Evolutionary conservation across 2,888 invertebrate genomes (phyloP), one percentile per base, ranked within the genome.

Genomic region (Drosophila robusta): DNA sequence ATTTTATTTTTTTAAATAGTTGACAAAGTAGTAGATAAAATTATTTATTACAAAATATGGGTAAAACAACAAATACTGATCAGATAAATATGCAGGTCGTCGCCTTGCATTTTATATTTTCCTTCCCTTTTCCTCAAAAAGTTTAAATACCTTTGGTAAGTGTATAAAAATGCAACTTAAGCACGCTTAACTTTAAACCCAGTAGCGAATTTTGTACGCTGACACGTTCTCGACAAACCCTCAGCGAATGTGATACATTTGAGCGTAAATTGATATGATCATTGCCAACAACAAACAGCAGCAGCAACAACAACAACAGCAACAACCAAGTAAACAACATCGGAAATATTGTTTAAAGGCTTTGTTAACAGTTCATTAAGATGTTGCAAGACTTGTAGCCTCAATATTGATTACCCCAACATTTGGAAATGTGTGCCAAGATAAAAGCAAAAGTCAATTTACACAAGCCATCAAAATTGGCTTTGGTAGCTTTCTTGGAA

Each of bases 401-500:
- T 39, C 60, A 39, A 18, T 62, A 75, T 75, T 80, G 66, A 73
- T 79, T 75, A 70, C 45, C 18, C 47, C 64, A 32, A 8, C 42
- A 70, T 56, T 74, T 50, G 42, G 22, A 76, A 77, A 75, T 74
- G 61, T 80, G 45, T 67, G 82, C 63, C 69, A 58, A 58, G 55
- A 67, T 76, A 77, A 76, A 77, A 76, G 73, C 54, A 46, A 65
- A 60, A 70, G 58, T 70, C 60, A 82, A 86, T 81, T 80, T 84
- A 70, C 75, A 62, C 80, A 86, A 70, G 60, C 56, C 86, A 61
- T 70, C 45, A 32, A 70, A 71, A 66, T 63, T 61, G 45, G 56
- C 56, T 66, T 41, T 39, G 63, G 24, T 61, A 47, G 56, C 68
- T 36, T 39, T 22, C 44, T 26, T 22, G 32, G 12, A n/a, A 38